These are phyloP conservation scores for Rhamphomyia laevipes DNA, from an alignment of 2,888 invertebrate species.

Conservation along the genomic window DNA sequence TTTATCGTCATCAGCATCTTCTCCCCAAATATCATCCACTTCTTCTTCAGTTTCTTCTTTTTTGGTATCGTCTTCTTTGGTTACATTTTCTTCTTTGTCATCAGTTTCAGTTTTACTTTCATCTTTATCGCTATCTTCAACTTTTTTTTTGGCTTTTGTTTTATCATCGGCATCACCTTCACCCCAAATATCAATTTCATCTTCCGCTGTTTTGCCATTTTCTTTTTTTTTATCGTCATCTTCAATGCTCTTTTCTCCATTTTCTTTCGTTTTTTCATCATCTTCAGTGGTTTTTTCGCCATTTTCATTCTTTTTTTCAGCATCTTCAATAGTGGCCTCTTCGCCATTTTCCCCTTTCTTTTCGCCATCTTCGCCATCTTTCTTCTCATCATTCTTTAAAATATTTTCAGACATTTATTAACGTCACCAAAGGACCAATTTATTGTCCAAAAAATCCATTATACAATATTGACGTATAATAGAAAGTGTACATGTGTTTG, in stretches of 20 bases:
- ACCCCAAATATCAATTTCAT: slow-evolving; percentile 22
- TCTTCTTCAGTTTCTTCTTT: slow-evolving; percentile 12
- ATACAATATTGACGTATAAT: no score
- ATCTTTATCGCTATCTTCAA: slow-evolving; percentile 33
- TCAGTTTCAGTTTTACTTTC: slow-evolving; percentile 11
- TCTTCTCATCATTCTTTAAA: slow-evolving; percentile 1
- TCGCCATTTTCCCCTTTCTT: no score
- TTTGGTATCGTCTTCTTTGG: slow-evolving; percentile 14
- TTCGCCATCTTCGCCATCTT: no score
- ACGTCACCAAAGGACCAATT: background rate
- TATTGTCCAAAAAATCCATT: no score
- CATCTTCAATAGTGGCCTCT: no score
- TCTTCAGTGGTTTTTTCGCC: background rate
- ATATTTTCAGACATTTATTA: background rate
- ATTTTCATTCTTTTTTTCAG: slow-evolving; percentile 1
- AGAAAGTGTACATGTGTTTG: no score
- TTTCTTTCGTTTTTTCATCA: no score
- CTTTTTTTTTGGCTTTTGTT: slow-evolving; percentile 1
- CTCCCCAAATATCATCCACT: slow-evolving; percentile 14
- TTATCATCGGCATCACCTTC: slow-evolving; percentile 20
- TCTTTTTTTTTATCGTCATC: slow-evolving; percentile 10
- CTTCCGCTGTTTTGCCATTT: slow-evolving; percentile 15
- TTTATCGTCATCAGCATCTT: slow-evolving; percentile 16
- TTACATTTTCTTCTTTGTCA: slow-evolving; percentile 1
- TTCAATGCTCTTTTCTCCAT: background rate